Evolutionary conservation across 2,113 vertebrate species (phyloP), one percentile per base, ranked within the genome.

Genomic region (Callochromis pleurospilus): DNA sequence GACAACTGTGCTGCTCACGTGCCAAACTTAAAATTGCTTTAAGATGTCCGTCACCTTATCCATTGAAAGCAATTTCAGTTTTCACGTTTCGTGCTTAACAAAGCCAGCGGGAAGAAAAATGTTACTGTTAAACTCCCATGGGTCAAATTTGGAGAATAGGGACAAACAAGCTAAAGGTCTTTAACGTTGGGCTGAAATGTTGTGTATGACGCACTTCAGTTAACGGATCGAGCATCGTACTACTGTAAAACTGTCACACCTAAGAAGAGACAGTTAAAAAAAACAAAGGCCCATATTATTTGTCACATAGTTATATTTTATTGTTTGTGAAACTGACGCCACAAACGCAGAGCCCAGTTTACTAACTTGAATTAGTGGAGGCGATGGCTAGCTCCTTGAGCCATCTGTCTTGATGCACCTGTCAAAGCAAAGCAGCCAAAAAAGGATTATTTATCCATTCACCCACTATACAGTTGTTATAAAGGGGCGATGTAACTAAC

Each of bases 381-480:
- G 5, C 2, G 1, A 4, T 24, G 65, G 21, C 68, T 11, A 45
- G 40, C 68, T 26, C 13, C 40, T 45, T 45, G 8, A 73, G 40
- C 40, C 40, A 45, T 17, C 3, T 73, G 7, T 73, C 1, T 26
- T 14, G 38, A 0, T 24, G 40, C 3, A 45, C 8, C 38, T 73
- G 68, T 73, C 21, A 73, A 45, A 45, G 56, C 3, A 29, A 7
- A 73, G 14, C 21, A 73, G 1, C 24, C n/a, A 49, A 5, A 12
- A 29, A 17, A 3, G 24, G 3, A 47, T 73, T 29, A 47, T 26
- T 17, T 4, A 45, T 26, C n/a, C 3, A 42, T 45, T 26, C 38
- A 73, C 0, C 21, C 0, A 73, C 2, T 26, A 73, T 45, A 26
- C 8, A 26, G 13, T 26, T 73, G 0, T 73, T 1, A 5, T 75